Evolutionary conservation across 1,140 invertebrate genomes (phyloP), one percentile per base, ranked within the genome.

Genomic region (Sipha flava): DNA sequence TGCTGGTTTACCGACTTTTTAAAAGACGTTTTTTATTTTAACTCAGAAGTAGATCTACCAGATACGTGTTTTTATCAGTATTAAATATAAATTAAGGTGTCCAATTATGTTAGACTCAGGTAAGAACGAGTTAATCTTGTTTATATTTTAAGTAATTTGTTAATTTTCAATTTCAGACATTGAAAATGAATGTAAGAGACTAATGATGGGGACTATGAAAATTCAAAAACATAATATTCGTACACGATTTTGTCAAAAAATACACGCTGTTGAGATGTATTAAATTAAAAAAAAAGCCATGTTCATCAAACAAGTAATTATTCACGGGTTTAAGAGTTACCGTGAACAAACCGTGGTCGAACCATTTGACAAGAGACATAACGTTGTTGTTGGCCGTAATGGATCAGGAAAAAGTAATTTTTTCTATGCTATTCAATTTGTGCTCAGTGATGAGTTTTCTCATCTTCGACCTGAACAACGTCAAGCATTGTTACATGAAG

Each of bases 381-480:
- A 99, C 92, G 98, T 99, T 82, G 96, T 99, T 75, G 96, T 95
- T 82, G 94, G 94, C 23, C 88, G 93, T 86, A 95, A 99, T 90
- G 98, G 98, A 47, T 99, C 97, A 66, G 98, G 98, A 57, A 99
- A 99, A 88, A 98, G 96, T 88, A 99, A 99, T 86, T 99, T 99
- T 86, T 99, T 99, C 86, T 97, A 98, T 88, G 96, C 98, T 47
- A 99, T 99, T 84, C 98, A 99, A 87, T 99, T 99, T 89, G 98
- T 99, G 29, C 87, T 99, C 18, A 98, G 96, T 84, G 98, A 99
- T 92, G 98, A 99, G 86, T 99, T 98, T 86, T 97, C 95, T 72
- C 95, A 98, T 87, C 88, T 99, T 52, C 89, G 96, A 82, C 95
- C 97, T 0, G 97, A 99, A 84, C 95, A 98, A 85, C 88, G 98